phyloP scores from a whole-genome alignment of 1,140 invertebrate species.

The Charaxes varanes region DNA sequence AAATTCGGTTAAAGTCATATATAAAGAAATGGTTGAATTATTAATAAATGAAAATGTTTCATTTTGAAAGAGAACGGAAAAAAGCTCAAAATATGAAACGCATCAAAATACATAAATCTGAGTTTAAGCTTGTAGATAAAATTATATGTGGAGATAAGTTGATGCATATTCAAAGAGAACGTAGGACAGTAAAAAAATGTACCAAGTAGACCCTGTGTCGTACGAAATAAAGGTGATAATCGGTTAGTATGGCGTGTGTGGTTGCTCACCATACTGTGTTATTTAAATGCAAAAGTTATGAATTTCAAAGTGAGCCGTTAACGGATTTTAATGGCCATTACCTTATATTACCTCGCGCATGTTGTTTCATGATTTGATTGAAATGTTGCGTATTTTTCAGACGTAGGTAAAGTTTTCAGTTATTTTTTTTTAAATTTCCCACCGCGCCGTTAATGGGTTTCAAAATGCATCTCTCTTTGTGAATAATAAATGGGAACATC shows the following conservation, averaged over 20 bases:
- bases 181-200: background rate
- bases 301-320: slow-evolving; percentile 25
- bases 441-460: too few relatives aligned
- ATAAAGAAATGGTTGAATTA: too few relatives aligned
- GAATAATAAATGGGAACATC: too few relatives aligned
- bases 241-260: slow-evolving; percentile 2
- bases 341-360: slow-evolving; percentile 14
- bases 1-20: too few relatives aligned
- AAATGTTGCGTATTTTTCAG: slow-evolving; percentile 8
- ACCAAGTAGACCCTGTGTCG: too few relatives aligned
- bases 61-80: too few relatives aligned
- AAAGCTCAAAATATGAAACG: slow-evolving; percentile 15
- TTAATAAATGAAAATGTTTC: too few relatives aligned
- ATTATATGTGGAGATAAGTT: slow-evolving; percentile 22
- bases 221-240: too few relatives aligned
- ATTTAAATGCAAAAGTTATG: slow-evolving; percentile 30
- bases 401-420: too few relatives aligned
- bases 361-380: slow-evolving; percentile 12
- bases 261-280: slow-evolving; percentile 16
- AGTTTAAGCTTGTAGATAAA: slow-evolving; percentile 25
- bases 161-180: slow-evolving; percentile 24
- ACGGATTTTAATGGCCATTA: slow-evolving; percentile 21
- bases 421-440: too few relatives aligned
- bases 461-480: too few relatives aligned
- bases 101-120: slow-evolving; percentile 27